phyloP scores from a whole-genome alignment of 1,140 invertebrate species.

The Caenorhabditis elegans region DNA sequence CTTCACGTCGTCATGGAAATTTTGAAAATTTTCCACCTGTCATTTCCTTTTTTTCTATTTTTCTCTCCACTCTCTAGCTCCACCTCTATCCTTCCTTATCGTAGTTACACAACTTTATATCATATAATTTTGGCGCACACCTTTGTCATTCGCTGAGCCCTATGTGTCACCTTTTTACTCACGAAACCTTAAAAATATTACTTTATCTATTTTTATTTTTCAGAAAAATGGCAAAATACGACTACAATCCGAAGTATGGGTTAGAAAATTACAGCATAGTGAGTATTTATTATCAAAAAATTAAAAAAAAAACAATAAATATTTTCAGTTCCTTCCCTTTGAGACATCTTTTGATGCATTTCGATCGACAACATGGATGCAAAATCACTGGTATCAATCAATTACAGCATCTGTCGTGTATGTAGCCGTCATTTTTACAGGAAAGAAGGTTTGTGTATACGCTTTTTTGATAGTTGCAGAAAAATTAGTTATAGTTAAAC shows the following conservation, averaged over 20 bases:
- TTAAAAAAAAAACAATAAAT: too few species aligned
- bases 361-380: conserved; percentile 87
- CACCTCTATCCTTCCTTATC: neutral
- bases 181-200: neutral
- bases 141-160: neutral
- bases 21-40: neutral
- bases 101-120: neutral
- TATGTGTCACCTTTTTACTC: neutral
- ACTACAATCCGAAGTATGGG: conserved; percentile 62
- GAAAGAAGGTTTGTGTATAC: conserved; percentile 70
- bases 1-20: neutral
- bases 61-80: neutral
- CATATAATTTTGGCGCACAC: conserved; percentile 6
- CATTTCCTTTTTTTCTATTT: neutral
- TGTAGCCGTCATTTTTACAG: conserved; percentile 87
- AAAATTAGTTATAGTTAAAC: conserved; percentile 75
- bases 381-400: conserved; percentile 87
- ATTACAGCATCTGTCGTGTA: conserved; percentile 78
- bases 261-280: conserved; percentile 81
- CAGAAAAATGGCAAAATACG: conserved; percentile 58
- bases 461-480: neutral
- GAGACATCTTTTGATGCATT: conserved; percentile 87
- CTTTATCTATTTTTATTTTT: neutral
- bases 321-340: conserved; percentile 78
- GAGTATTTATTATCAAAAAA: neutral